phyloP scores from a whole-genome alignment of 2,888 invertebrate species.

The Coenonympha glycerion region DNA sequence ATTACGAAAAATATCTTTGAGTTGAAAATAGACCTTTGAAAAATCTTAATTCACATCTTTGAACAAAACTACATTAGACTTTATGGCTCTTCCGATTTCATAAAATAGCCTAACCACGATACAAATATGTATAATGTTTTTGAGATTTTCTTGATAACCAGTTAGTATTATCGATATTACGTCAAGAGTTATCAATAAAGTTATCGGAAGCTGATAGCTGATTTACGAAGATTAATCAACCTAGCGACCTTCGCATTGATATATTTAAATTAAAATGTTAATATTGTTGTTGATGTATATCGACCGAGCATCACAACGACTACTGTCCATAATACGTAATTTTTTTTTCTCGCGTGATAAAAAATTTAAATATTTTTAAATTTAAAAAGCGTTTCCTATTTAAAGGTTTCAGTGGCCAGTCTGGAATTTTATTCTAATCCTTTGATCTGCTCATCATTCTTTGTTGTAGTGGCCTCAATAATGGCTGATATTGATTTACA shows the following conservation, averaged over 20 bases:
- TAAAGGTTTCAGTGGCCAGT: too few species aligned
- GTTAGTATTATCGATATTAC: slow-evolving; percentile 2
- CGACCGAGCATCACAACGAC: background rate
- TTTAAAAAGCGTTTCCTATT: too few species aligned
- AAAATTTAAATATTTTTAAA: too few species aligned
- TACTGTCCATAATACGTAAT: background rate
- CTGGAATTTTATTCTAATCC: too few species aligned
- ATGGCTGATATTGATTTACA: too few species aligned
- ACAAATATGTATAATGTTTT: too few species aligned
- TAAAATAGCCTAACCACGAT: background rate
- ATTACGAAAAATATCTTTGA: background rate
- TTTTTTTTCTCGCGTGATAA: background rate
- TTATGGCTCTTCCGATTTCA: background rate
- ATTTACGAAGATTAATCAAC: slow-evolving; percentile 6
- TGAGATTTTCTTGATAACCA: background rate
- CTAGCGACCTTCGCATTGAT: background rate
- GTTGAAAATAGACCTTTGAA: background rate
- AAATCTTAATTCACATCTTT: background rate
- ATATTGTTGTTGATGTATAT: background rate
- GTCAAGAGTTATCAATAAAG: background rate
- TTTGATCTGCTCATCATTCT: too few species aligned
- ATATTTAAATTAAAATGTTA: background rate
- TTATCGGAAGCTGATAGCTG: slow-evolving; percentile 5
- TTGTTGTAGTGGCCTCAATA: too few species aligned
- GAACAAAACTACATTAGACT: too few species aligned